Evolutionary conservation across 2,888 invertebrate genomes (phyloP), one percentile per base, ranked within the genome.

Genomic region (Terebella lapidaria): DNA sequence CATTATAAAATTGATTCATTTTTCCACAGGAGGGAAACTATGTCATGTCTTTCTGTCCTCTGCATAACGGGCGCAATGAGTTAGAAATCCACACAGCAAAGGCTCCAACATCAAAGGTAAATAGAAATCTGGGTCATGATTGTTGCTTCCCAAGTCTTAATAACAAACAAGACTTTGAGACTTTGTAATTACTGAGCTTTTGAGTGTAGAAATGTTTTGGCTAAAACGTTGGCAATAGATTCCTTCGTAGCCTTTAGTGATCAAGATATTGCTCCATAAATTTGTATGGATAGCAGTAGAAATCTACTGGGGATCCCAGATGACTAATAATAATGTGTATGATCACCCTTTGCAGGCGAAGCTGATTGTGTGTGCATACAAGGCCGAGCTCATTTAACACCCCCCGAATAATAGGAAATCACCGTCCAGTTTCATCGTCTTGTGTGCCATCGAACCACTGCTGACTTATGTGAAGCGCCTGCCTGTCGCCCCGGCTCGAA

Each of bases 1-100:
- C n/a, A n/a, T n/a, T n/a, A n/a, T n/a, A n/a, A n/a, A n/a, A n/a
- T n/a, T n/a, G n/a, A n/a, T n/a, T n/a, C n/a, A n/a, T n/a, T n/a
- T n/a, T n/a, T n/a, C n/a, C n/a, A 18, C 68, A 77, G 77, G 74
- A 75, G 45, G 71, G 70, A 28, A 75, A 78, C 62, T 78, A 76
- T 71, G 77, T 78, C 20, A 62, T 78, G 65, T 74, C 78, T 28
- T 78, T 77, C 60, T 69, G 72, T 56, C 79, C 79, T 1, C 64
- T 80, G 26, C 63, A 71, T 22, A 67, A 71, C 56, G 78, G 79
- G 15, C 71, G 66, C 51, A 80, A 80, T 66, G 69, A 73, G 29
- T 66, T 80, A 26, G 69, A 74, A 22, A 72, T 79, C 15, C 67
- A 72, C 58, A 76, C 74, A 28, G 69, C 70, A 25, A 25, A 28